A percentile compares a stretch with the other conserved stretches of the same genome.
Evolutionary conservation across 2,797 vertebrate species (phyloP).

Genomic region (Scyliorhinus canicula): DNA sequence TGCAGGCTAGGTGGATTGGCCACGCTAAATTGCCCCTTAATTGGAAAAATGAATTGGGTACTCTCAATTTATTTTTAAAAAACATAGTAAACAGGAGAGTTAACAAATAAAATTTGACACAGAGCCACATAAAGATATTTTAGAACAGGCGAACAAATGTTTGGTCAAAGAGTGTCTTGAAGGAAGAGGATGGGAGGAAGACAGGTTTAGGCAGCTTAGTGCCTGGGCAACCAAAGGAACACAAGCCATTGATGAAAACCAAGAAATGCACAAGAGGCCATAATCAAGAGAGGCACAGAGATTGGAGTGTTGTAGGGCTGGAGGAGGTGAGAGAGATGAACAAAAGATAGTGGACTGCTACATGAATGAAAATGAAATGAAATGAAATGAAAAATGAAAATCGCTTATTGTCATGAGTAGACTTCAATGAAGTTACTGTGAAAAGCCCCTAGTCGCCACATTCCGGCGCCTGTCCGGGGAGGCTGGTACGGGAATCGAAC

Average conservation of each 20-base stretch:
- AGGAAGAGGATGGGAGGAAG: background rate
- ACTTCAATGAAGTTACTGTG: too few relatives aligned
- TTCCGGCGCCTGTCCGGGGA: too few relatives aligned
- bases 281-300: background rate
- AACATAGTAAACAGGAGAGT: background rate
- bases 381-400: too few relatives aligned
- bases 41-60: too few relatives aligned
- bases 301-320: background rate
- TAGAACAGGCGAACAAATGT: background rate
- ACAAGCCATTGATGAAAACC: background rate
- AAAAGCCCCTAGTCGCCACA: too few relatives aligned
- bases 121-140: background rate
- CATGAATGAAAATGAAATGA: too few relatives aligned
- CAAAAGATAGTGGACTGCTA: background rate
- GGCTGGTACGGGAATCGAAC: too few relatives aligned
- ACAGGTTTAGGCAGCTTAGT: background rate
- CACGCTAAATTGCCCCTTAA: too few relatives aligned
- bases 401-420: too few relatives aligned
- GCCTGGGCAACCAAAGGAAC: background rate
- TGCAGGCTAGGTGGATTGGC: too few relatives aligned
- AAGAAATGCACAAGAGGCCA: background rate
- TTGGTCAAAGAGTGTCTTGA: background rate
- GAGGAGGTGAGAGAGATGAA: background rate
- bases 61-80: too few relatives aligned
- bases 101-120: background rate